Evolutionary conservation across 1,140 invertebrate genomes (phyloP).

Genomic region (Drosophila orosa): DNA sequence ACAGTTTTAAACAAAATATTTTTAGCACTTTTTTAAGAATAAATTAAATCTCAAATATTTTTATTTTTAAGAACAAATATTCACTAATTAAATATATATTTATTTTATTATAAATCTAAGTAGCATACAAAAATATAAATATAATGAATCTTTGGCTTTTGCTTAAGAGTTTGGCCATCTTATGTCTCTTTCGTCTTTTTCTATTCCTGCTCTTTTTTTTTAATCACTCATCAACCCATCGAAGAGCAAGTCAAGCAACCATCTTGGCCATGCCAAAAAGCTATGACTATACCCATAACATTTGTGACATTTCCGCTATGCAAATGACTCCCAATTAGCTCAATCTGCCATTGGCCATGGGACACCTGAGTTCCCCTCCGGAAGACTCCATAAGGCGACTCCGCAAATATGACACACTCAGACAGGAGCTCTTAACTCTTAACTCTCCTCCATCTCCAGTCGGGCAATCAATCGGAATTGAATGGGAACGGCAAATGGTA

Average conservation of each 20-base stretch:
- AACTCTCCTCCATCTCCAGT: background rate
- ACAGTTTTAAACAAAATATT: background rate
- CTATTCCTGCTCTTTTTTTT: too few species aligned
- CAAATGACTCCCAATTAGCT: constrained; percentile 51
- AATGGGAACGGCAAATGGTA: background rate
- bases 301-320: constrained; percentile 43
- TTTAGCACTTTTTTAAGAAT: background rate
- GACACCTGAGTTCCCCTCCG: background rate
- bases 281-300: constrained; percentile 21
- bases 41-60: background rate
- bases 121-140: background rate
- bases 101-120: background rate
- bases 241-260: background rate
- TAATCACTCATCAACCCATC: background rate
- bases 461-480: constrained; percentile 37
- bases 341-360: constrained; percentile 17
- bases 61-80: rapidly evolving
- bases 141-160: too few species aligned
- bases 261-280: constrained; percentile 2
- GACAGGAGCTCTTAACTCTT: constrained; percentile 35
- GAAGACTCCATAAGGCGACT: constrained; percentile 9
- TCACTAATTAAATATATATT: background rate
- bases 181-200: too few species aligned
- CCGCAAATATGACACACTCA: constrained; percentile 51
- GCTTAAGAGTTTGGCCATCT: too few species aligned